phyloP scores from a whole-genome alignment of 2,113 vertebrate species.

The Oxyura jamaicensis region DNA sequence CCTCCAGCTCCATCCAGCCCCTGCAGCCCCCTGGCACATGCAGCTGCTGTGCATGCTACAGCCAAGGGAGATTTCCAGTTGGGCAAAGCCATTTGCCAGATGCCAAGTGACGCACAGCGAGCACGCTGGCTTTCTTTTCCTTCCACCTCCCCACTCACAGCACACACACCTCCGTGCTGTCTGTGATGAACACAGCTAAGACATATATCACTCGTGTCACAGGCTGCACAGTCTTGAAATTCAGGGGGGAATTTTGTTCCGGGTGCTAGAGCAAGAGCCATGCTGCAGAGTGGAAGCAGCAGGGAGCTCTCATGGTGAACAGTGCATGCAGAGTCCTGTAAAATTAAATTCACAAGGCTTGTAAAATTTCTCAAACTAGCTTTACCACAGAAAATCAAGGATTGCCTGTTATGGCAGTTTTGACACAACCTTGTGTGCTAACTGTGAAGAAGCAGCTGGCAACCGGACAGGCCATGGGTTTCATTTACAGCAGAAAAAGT shows the following conservation, averaged over 20 bases:
- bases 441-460: neutral
- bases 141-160: neutral
- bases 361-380: neutral
- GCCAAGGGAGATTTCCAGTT: neutral
- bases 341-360: neutral
- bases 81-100: neutral
- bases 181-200: neutral
- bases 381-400: neutral
- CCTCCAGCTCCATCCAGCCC: neutral
- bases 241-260: neutral
- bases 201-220: rapidly evolving
- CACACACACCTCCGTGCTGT: neutral
- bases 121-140: neutral
- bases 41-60: neutral
- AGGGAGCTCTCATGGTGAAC: neutral
- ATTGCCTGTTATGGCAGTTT: neutral
- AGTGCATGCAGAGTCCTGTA: neutral
- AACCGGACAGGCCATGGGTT: neutral
- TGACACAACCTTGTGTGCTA: neutral
- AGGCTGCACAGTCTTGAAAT: neutral
- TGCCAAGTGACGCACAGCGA: neutral
- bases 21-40: rapidly evolving
- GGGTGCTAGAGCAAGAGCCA: neutral
- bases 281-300: rapidly evolving
- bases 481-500: neutral